phyloP scores from a whole-genome alignment of 2,888 invertebrate species.

The Drosophila borealis region DNA sequence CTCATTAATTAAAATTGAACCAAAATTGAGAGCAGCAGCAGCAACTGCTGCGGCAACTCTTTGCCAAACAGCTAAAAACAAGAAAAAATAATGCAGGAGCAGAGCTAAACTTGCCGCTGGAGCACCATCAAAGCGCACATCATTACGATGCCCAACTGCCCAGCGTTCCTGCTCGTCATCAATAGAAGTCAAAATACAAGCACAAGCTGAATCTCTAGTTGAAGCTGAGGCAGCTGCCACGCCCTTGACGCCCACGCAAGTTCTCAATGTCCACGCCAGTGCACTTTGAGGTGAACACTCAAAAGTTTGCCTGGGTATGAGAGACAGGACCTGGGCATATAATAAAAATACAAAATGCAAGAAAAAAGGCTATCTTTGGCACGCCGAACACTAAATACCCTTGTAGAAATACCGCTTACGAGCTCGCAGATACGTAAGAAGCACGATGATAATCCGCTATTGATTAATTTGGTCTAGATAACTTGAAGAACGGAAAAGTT shows the following conservation, averaged over 20 bases:
- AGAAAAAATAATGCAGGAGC: background rate
- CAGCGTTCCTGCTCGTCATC: slow-evolving; percentile 1
- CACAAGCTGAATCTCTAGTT: slow-evolving; percentile 12
- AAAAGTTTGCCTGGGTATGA: slow-evolving; percentile 56
- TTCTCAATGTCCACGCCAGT: slow-evolving; percentile 71
- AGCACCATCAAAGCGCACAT: slow-evolving; percentile 41
- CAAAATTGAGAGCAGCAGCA: slow-evolving; percentile 53
- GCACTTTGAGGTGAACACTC: slow-evolving; percentile 79
- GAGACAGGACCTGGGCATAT: slow-evolving; percentile 23
- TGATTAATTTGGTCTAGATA: too few relatives aligned
- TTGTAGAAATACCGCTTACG: too few relatives aligned
- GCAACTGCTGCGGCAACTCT: slow-evolving; percentile 13
- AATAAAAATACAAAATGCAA: background rate
- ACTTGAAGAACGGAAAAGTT: too few relatives aligned
- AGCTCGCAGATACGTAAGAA: too few relatives aligned
- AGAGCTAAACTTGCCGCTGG: slow-evolving; percentile 16
- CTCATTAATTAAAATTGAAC: slow-evolving; percentile 80
- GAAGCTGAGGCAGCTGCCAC: slow-evolving; percentile 23
- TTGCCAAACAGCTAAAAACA: slow-evolving; percentile 3
- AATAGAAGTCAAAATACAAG: background rate
- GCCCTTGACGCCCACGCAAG: slow-evolving; percentile 41
- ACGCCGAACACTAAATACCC: too few relatives aligned
- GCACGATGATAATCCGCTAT: too few relatives aligned
- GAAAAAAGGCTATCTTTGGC: too few relatives aligned
- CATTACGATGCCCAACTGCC: slow-evolving; percentile 25